Conservation (phyloP, 1,140 invertebrate genomes). For the Lepidurus packardi region DNA sequence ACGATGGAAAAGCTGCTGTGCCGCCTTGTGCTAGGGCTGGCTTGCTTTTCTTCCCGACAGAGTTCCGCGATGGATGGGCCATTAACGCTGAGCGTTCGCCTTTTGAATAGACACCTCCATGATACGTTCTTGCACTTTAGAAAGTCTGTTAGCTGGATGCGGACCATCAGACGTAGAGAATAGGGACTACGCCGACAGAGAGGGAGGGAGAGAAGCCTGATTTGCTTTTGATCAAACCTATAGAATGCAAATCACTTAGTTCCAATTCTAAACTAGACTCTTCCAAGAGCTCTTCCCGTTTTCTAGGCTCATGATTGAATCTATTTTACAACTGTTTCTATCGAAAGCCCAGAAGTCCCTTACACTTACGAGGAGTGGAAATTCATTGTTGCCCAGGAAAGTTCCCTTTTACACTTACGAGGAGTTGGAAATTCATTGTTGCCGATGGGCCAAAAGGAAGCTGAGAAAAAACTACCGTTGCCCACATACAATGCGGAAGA, state of each 20-base stretch:
- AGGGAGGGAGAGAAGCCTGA: not conserved
- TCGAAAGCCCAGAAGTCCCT: not conserved
- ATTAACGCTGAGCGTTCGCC: conserved; percentile 3
- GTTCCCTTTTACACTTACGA: not conserved
- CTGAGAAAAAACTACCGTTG: not conserved
- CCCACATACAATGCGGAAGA: not conserved
- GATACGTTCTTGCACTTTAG: conserved; percentile 4
- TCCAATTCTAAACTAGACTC: not conserved
- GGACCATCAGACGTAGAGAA: not conserved
- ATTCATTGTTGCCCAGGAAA: not conserved
- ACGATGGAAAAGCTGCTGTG: not conserved
- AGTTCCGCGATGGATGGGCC: conserved; percentile 16
- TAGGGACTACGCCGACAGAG: not conserved
- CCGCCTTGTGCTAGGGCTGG: not conserved
- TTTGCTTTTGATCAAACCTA: conserved; percentile 16
- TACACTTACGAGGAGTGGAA: not conserved
- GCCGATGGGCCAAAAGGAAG: not conserved
- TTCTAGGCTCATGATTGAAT: conserved; percentile 7
- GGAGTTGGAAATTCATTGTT: not conserved
- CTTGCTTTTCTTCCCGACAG: not conserved
- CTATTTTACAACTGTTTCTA: not conserved
- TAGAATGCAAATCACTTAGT: conserved; percentile 16
- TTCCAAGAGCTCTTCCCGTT: not conserved
- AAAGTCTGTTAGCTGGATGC: conserved; percentile 6
- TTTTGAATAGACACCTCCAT: conserved; percentile 1